A percentile compares a stretch with the other conserved stretches of the same genome.
These are phyloP conservation scores for Lumbricus terrestris DNA, from an alignment of 2,888 invertebrate genomes.

Conservation along the genomic window DNA sequence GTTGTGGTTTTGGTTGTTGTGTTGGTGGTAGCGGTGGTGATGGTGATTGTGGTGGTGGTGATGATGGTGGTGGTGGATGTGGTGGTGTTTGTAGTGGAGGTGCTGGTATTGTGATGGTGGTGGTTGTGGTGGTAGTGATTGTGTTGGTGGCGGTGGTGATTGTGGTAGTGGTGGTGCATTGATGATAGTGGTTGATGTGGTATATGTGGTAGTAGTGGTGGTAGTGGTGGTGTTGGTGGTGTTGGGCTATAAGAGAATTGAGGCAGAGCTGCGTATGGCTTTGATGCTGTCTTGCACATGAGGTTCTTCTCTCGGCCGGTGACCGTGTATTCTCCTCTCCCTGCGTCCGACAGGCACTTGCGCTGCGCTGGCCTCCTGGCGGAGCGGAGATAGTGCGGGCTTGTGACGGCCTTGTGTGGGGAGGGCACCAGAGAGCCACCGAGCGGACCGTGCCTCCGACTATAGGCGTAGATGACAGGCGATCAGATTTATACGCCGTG, in stretches of 20 bases:
- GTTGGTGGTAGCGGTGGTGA: no score
- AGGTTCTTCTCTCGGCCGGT: neutral
- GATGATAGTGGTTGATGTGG: neutral
- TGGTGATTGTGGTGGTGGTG: no score
- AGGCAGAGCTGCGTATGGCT: neutral
- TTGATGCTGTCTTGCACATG: neutral
- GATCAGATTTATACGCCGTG: neutral
- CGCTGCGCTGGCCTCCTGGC: neutral
- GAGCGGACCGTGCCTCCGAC: neutral
- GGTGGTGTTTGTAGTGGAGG: no score
- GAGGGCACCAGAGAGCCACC: no score
- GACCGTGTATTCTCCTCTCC: neutral
- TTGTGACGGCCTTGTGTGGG: neutral
- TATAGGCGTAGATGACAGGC: neutral
- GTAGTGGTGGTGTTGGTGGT: neutral
- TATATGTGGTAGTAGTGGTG: no score
- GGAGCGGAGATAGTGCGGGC: neutral
- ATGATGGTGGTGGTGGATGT: no score
- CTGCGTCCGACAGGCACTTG: neutral
- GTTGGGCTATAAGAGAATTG: neutral
- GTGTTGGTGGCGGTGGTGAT: no score
- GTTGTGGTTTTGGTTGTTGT: no score
- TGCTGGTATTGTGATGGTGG: no score
- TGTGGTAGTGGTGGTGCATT: no score
- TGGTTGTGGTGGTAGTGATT: no score